Evolutionary conservation across 2,888 invertebrate genomes (phyloP).

Genomic region (Dryadula phaetusa): DNA sequence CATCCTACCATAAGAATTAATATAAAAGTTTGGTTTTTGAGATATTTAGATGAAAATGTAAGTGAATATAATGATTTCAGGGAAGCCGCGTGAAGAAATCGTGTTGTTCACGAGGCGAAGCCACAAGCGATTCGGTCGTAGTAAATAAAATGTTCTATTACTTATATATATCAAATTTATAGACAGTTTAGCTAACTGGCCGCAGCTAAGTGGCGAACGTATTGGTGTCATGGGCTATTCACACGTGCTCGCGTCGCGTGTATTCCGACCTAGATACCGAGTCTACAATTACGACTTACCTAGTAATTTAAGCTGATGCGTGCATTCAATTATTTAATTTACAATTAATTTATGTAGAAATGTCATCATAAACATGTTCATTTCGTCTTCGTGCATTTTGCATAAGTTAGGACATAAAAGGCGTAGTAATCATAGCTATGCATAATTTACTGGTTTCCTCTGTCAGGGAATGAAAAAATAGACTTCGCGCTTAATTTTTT

Average conservation of each 20-base stretch:
- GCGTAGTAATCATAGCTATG: background rate
- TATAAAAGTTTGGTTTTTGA: too few species aligned
- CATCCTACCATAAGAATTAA: too few species aligned
- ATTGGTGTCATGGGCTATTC: constrained; percentile 46
- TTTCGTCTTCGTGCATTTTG: background rate
- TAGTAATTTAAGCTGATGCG: background rate
- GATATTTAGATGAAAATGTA: too few species aligned
- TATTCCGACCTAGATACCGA: constrained; percentile 41
- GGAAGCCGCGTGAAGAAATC: too few species aligned
- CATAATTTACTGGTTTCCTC: background rate
- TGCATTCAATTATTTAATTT: constrained; percentile 13
- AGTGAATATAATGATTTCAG: too few species aligned
- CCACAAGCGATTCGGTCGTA: too few species aligned
- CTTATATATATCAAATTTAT: background rate
- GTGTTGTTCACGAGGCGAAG: too few species aligned
- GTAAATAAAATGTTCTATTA: background rate
- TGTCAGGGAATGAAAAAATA: background rate
- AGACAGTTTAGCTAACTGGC: background rate
- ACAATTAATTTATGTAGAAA: background rate
- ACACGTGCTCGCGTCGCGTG: constrained; percentile 44
- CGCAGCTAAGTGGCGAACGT: constrained; percentile 19
- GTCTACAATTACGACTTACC: constrained; percentile 4
- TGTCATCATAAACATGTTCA: background rate
- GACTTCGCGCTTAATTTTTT: too few species aligned
- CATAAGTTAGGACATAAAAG: background rate